A percentile compares a stretch with the other conserved stretches of the same genome.
Conservation (phyloP, 2,888 invertebrate genomes). For the Acanthococcus lagerstroemiae region DNA sequence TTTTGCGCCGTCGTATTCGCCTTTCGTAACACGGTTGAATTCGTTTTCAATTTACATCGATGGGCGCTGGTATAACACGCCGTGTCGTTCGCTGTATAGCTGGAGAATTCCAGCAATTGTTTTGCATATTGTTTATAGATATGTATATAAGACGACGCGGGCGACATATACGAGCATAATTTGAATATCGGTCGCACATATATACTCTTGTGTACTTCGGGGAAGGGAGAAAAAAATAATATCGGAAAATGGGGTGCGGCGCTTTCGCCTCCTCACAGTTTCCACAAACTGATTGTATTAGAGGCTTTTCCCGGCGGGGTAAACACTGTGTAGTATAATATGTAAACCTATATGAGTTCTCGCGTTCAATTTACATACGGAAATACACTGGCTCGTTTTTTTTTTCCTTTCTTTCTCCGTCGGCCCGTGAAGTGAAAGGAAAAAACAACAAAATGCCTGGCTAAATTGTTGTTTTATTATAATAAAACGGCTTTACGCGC, state of each 20-base stretch:
- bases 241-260: not conserved
- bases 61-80: not conserved
- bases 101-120: slow-evolving; percentile 19
- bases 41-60: slow-evolving; percentile 26
- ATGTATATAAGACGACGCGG: slow-evolving; percentile 15
- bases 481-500: slow-evolving; percentile 9
- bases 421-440: not conserved
- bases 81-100: slow-evolving; percentile 2
- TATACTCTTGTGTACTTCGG: not conserved
- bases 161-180: slow-evolving; percentile 25
- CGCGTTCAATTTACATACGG: slow-evolving; percentile 24
- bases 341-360: slow-evolving; percentile 15
- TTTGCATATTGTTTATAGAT: slow-evolving; percentile 25
- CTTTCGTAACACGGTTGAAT: slow-evolving; percentile 21
- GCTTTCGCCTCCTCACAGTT: not conserved
- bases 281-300: slow-evolving; percentile 20
- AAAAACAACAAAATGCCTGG: slow-evolving; percentile 1
- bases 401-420: too few relatives aligned
- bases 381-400: slow-evolving; percentile 1
- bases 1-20: too few relatives aligned
- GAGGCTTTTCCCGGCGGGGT: not conserved
- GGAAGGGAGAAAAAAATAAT: slow-evolving; percentile 7
- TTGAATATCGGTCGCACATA: slow-evolving; percentile 11
- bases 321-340: not conserved
- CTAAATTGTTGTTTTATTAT: slow-evolving; percentile 25